phyloP scores from a whole-genome alignment of 1,140 invertebrate genomes.

The Diabrotica undecimpunctata region DNA sequence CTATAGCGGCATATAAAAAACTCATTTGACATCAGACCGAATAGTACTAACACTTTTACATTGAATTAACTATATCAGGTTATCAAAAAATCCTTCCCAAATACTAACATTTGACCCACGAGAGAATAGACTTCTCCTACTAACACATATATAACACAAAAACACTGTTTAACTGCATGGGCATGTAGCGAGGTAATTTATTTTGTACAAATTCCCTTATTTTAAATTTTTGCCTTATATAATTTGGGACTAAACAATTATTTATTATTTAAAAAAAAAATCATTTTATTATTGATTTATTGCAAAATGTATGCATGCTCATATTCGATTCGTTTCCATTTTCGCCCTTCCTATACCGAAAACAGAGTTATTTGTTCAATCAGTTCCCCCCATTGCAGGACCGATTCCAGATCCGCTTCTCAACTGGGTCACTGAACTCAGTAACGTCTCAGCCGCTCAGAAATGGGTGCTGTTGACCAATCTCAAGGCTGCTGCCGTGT shows the following conservation, averaged over 20 bases:
- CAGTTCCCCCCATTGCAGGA: constrained; percentile 57
- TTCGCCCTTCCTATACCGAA: constrained; percentile 9
- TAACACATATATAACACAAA: constrained; percentile 31
- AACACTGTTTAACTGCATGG: constrained; percentile 41
- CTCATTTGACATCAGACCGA: no score
- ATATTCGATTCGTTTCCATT: constrained; percentile 18
- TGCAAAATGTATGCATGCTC: constrained; percentile 30
- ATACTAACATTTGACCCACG: no score
- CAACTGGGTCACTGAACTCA: constrained; percentile 85
- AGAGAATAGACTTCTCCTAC: constrained; percentile 5
- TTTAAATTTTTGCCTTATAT: neutral
- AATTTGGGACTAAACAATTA: neutral
- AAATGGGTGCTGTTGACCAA: constrained; percentile 79
- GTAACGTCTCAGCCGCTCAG: constrained; percentile 77
- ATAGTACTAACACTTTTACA: no score
- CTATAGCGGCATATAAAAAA: no score
- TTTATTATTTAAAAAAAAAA: no score
- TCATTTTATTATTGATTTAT: neutral
- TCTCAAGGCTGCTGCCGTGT: constrained; percentile 89
- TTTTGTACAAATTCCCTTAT: neutral
- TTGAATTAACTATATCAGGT: no score
- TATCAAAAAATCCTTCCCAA: no score
- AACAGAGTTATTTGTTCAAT: constrained; percentile 38
- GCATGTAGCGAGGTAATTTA: constrained; percentile 32
- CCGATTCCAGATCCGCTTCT: constrained; percentile 74